These are phyloP conservation scores for Spatulosminthurus flaviceps DNA, from an alignment of 2,888 invertebrate species.

Conservation along the genomic window DNA sequence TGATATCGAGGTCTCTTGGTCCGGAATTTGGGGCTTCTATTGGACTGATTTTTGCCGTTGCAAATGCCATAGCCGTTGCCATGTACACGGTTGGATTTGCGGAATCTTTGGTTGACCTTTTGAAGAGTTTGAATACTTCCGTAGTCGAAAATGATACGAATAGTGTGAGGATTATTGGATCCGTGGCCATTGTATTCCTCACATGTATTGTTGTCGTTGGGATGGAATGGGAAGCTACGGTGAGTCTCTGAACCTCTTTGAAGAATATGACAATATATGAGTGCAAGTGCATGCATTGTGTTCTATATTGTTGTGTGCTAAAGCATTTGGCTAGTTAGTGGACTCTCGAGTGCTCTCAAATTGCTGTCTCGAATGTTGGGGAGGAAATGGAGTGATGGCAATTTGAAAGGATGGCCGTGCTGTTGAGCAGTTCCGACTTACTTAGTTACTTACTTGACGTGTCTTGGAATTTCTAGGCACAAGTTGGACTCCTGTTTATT, in stretches of 20 bases:
- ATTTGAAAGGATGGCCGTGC: not conserved
- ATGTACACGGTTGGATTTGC: slow-evolving; percentile 73
- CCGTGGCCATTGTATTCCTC: slow-evolving; percentile 67
- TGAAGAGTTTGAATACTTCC: slow-evolving; percentile 70
- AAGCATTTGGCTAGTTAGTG: too few species aligned
- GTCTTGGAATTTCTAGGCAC: slow-evolving; percentile 66
- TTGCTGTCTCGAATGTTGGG: too few species aligned
- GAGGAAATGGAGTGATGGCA: too few species aligned
- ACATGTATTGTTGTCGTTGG: slow-evolving; percentile 70
- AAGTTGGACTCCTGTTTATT: slow-evolving; percentile 68
- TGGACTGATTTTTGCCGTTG: slow-evolving; percentile 71
- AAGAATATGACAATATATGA: too few species aligned
- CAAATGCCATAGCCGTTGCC: slow-evolving; percentile 68
- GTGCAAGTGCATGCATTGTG: too few species aligned
- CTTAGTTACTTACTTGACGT: not conserved
- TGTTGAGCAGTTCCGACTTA: not conserved
- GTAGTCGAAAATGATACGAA: slow-evolving; percentile 76
- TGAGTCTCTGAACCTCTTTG: too few species aligned
- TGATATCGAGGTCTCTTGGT: slow-evolving; percentile 96
- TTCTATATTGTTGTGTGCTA: too few species aligned
- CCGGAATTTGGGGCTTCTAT: slow-evolving; percentile 88
- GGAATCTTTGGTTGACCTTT: slow-evolving; percentile 72
- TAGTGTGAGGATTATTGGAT: slow-evolving; percentile 69
- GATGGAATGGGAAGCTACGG: slow-evolving; percentile 71
- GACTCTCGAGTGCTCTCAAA: too few species aligned